Conservation (phyloP, 2,888 invertebrate genomes). For the Stictocephala bisonia region DNA sequence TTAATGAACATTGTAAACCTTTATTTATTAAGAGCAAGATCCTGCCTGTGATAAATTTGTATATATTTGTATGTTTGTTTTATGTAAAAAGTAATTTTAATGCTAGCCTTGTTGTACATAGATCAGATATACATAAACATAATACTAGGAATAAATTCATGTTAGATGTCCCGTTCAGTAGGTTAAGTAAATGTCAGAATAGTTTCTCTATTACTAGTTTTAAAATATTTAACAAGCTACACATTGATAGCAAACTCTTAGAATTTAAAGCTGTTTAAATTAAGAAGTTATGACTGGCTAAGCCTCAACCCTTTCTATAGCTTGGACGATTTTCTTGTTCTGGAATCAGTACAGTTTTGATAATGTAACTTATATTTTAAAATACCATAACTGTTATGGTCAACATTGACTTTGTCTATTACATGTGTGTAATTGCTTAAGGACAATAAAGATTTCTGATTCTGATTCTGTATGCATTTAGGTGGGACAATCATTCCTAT, state of each 20-base stretch:
- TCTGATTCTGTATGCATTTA: too few relatives aligned
- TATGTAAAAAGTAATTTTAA: neutral
- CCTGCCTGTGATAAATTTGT: neutral
- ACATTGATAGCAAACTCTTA: too few relatives aligned
- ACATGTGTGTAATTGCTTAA: too few relatives aligned
- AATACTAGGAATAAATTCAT: neutral
- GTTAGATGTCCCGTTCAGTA: neutral
- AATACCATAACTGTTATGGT: too few relatives aligned
- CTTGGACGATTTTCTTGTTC: neutral
- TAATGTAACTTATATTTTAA: too few relatives aligned
- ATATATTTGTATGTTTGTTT: neutral
- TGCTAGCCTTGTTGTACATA: neutral
- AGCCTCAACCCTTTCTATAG: neutral
- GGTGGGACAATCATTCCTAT: too few relatives aligned
- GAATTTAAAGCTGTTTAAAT: too few relatives aligned
- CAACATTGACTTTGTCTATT: too few relatives aligned
- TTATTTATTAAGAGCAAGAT: neutral
- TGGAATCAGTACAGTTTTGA: neutral
- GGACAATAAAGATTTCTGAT: too few relatives aligned
- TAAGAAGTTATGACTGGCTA: neutral
- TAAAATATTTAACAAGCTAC: neutral
- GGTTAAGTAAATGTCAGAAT: constrained; percentile 7
- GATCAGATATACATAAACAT: neutral
- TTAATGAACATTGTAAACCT: neutral
- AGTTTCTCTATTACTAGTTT: too few relatives aligned